Evolutionary conservation across 2,797 vertebrate species (phyloP), one percentile per base, ranked within the genome.

Genomic region (Mastacembelus armatus): DNA sequence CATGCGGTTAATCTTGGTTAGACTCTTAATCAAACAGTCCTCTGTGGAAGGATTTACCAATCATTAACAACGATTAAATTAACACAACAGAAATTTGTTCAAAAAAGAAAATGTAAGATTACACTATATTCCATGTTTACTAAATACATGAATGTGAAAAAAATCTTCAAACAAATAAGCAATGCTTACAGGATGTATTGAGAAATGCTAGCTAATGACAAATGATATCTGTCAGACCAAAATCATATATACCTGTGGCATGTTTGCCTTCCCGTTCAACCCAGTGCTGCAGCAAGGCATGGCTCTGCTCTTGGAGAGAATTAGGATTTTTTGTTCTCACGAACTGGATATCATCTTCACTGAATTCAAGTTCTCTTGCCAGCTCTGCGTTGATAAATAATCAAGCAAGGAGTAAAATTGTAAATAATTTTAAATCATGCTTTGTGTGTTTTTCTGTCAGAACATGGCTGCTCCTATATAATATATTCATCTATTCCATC

Each of bases 1-100:
- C 97, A 99, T 98, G 19, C 98, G 95, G 85, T 99, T 98, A 86
- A 99, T 98, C 91, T 96, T 98, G 4, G 96, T 98, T 19, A 99
- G 94, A 82, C 94, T 96, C 29, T 96, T 95, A 49, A 96, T 94
- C 80, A 99, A 92, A 60, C 65, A 95, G 56, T 94, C 93, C 88
- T 98, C 97, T 99, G 92, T 80, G 67, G 33, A 84, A 73, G 8
- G 16, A 66, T 47, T 30, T 38, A 65, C 32, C 1, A 71, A 38
- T 10, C 10, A 3, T 29, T 19, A 16, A 32, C 54, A 62, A 36
- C 0, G 9, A 54, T 45, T 44, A 0, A 67, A 18, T 36, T 4
- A 43, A 38, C 12, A 57, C 5, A 52, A 54, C 12, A 38, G 62
- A 47, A 1, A 48, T n/a, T n/a, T n/a, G n/a, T n/a, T n/a, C n/a